Evolutionary conservation across 2,113 vertebrate genomes (phyloP), one percentile per base, ranked within the genome.

Genomic region (Ramphastos sulfuratus): DNA sequence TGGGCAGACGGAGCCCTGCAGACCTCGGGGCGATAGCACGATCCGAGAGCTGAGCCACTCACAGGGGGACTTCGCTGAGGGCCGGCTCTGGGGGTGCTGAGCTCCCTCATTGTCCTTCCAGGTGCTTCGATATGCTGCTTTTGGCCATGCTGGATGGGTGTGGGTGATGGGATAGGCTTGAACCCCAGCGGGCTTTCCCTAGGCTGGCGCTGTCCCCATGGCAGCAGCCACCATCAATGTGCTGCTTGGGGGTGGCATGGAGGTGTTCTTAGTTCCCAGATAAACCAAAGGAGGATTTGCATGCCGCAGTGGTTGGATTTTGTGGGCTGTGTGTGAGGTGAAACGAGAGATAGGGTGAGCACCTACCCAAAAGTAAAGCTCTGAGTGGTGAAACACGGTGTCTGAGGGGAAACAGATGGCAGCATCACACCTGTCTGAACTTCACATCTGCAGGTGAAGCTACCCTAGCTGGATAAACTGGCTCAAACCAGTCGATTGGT

Each of bases 261-360:
- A 3, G 71, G 1, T 42, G 8, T 25, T 14, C 37, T 4, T 4
- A 10, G 21, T 7, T 12, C 4, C 35, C 50, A 4, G 42, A 63
- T 12, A 3, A 66, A 0, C 1, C 27, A 5, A 7, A 1, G 0
- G 7, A 27, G 17, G 30, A 2, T 8, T 52, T 28, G 35, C 6
- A 7, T 0, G 6, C 21, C 24, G 14, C 4, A 21, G 23, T 7
- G 6, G 4, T 46, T 19, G 25, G 54, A 48, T 8, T 60, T 61
- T 59, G 59, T 19, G 39, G 39, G 74, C 3, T 0, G 8, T 0
- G 4, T 24, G 37, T 4, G 30, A 46, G 64, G 19, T 23, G 44
- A 20, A 30, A 15, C 15, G 44, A n/a, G 66, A 10, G n/a, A 18
- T 6, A 44, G 50, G 44, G 39, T 28, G 1, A 70, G 50, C 44